These are phyloP conservation scores for Nothobranchius furzeri DNA, from an alignment of 2,113 vertebrate genomes.

Conservation along the genomic window DNA sequence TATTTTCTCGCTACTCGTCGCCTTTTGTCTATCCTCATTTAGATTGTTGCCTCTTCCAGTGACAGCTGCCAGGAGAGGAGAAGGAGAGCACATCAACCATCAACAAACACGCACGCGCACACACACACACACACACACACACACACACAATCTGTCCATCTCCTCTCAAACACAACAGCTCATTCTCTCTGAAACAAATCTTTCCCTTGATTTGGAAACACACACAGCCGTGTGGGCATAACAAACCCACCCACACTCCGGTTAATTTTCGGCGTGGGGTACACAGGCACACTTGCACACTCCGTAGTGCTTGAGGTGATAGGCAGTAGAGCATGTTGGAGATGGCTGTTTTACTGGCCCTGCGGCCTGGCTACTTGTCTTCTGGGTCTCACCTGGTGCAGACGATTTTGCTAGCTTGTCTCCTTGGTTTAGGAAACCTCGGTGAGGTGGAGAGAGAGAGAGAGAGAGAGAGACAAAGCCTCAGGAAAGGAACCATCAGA, in stretches of 20 bases:
- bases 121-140: not conserved
- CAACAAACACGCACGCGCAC: no score
- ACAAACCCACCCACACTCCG: not conserved
- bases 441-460: conserved; percentile 8
- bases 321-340: conserved; percentile 16
- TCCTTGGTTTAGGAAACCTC: conserved; percentile 38
- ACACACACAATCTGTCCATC: conserved; percentile 12
- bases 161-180: not conserved
- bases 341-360: conserved; percentile 16
- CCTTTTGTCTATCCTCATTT: conserved; percentile 62
- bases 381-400: conserved; percentile 56
- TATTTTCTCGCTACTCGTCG: conserved; percentile 54
- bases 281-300: not conserved
- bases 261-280: not conserved
- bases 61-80: conserved; percentile 61
- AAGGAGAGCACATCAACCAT: conserved; percentile 1
- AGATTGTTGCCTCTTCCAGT: conserved; percentile 51
- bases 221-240: not conserved
- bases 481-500: conserved; percentile 69
- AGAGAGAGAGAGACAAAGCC: conserved; percentile 36
- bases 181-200: not conserved
- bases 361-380: conserved; percentile 8
- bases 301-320: not conserved
- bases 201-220: not conserved
- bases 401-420: conserved; percentile 38